Conservation (phyloP, 2,797 vertebrate species). For the Leontopithecus rosalia region DNA sequence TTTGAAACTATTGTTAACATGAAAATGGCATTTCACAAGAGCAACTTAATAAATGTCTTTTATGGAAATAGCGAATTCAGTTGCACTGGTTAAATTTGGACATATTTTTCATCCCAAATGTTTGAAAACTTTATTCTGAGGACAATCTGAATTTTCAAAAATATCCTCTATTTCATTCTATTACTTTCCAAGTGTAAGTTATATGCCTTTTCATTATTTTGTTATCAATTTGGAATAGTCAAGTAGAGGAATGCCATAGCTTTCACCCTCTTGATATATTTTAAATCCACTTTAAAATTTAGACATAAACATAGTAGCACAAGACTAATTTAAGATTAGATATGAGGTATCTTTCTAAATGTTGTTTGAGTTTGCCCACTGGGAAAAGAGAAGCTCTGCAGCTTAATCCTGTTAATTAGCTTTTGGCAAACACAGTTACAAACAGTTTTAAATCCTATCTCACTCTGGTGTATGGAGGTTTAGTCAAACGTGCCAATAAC, state of each 20-base stretch:
- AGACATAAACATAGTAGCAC: slow-evolving; percentile 69
- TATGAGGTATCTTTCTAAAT: slow-evolving; percentile 67
- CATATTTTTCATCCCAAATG: neutral
- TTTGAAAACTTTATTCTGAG: neutral
- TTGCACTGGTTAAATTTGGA: neutral
- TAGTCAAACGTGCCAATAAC: slow-evolving; percentile 15
- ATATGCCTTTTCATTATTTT: slow-evolving; percentile 38
- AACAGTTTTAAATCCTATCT: slow-evolving; percentile 59
- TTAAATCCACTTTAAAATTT: slow-evolving; percentile 41
- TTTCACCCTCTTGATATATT: slow-evolving; percentile 37
- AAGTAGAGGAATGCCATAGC: neutral
- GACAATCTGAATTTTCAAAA: neutral
- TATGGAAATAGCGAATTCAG: slow-evolving; percentile 1
- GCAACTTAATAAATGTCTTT: neutral
- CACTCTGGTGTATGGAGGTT: slow-evolving; percentile 43
- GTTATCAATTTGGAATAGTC: neutral
- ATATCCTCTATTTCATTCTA: neutral
- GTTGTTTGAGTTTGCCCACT: slow-evolving; percentile 66
- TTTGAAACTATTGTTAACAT: neutral
- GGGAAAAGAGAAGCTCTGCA: slow-evolving; percentile 53
- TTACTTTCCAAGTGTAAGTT: neutral
- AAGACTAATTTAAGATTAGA: slow-evolving; percentile 73
- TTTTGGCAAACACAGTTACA: slow-evolving; percentile 68
- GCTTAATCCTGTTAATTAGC: slow-evolving; percentile 76
- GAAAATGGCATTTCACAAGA: neutral